Evolutionary conservation across 2,113 vertebrate species (phyloP).

Genomic region (Phalacrocorax carbo): DNA sequence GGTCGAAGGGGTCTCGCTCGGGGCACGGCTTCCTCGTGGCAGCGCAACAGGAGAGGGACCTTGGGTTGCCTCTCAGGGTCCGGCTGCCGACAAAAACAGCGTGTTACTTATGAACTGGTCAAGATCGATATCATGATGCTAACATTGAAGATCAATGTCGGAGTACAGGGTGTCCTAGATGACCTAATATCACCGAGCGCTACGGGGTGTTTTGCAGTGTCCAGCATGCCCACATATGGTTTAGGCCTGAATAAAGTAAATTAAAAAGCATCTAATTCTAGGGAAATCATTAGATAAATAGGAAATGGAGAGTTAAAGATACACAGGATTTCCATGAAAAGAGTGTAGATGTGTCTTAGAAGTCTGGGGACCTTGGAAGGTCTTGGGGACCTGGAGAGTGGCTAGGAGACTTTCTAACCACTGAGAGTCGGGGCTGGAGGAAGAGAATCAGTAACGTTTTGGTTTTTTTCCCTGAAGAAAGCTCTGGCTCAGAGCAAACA

Average conservation of each 20-base stretch:
- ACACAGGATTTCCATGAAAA: background rate
- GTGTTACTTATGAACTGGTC: background rate
- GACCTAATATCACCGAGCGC: too few species aligned
- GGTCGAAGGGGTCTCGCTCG: fast-evolving
- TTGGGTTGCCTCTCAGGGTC: background rate
- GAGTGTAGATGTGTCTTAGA: background rate
- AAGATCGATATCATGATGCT: background rate
- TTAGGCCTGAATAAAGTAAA: background rate
- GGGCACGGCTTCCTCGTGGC: background rate
- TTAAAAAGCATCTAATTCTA: background rate
- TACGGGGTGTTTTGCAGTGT: background rate
- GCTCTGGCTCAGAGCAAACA: background rate
- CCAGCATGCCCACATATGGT: fast-evolving
- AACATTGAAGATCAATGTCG: background rate
- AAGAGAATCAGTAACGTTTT: background rate
- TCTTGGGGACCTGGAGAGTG: background rate
- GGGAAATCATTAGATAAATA: background rate
- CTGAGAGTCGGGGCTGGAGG: background rate
- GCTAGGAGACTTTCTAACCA: background rate
- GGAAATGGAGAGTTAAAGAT: background rate
- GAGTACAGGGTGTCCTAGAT: background rate
- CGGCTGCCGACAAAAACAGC: background rate
- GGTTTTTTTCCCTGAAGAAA: background rate
- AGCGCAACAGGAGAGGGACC: fast-evolving
- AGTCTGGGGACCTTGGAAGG: background rate